These are phyloP conservation scores for Gymnobelideus leadbeateri DNA, from an alignment of 2,113 vertebrate species.

Conservation along the genomic window DNA sequence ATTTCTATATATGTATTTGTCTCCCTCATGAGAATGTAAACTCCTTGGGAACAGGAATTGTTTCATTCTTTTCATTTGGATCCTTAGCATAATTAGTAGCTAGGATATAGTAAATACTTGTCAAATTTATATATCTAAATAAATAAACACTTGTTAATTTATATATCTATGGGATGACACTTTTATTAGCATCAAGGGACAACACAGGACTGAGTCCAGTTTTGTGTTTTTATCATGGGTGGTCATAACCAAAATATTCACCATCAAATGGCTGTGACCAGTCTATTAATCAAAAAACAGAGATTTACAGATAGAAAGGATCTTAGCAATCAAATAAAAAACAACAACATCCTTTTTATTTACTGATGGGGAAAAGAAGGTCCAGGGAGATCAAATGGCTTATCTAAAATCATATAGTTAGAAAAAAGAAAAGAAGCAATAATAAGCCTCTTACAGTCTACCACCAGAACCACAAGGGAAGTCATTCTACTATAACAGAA, in stretches of 20 bases:
- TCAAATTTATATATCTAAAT: too few species aligned
- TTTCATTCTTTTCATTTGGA: background rate
- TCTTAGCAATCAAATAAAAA: background rate
- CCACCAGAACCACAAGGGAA: background rate
- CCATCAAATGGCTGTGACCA: background rate
- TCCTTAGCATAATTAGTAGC: too few species aligned
- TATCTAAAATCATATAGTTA: too few species aligned
- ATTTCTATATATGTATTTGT: background rate
- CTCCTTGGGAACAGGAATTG: background rate
- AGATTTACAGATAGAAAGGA: background rate
- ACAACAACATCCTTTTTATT: background rate
- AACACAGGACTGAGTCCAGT: background rate
- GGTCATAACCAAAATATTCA: background rate
- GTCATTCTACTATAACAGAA: background rate
- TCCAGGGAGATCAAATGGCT: background rate
- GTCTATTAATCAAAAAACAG: background rate
- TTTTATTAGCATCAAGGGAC: background rate
- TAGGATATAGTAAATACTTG: too few species aligned
- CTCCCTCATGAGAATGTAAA: background rate
- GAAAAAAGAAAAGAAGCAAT: background rate
- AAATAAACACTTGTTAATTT: too few species aligned
- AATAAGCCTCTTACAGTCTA: background rate
- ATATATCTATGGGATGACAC: background rate
- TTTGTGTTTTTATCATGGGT: background rate
- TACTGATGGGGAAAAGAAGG: background rate